These are phyloP conservation scores for Pandion haliaetus DNA, from an alignment of 2,113 vertebrate genomes.

Conservation along the genomic window DNA sequence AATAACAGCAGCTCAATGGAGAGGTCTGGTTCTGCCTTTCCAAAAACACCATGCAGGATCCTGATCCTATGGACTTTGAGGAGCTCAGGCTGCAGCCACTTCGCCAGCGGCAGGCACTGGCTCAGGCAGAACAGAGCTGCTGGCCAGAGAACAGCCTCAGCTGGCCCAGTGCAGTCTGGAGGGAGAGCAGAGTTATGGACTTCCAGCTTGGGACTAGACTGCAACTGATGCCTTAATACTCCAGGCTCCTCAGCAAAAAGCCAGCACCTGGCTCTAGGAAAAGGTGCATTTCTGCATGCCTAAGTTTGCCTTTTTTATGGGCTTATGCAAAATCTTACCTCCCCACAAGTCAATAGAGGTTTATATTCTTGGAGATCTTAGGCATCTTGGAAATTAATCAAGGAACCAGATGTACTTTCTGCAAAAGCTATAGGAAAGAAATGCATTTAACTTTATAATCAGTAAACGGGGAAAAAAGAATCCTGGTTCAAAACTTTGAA, in stretches of 20 bases:
- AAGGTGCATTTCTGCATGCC: background rate
- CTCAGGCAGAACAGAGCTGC: background rate
- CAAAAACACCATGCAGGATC: background rate
- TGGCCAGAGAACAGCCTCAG: background rate
- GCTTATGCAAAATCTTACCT: background rate
- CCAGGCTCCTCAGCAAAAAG: background rate
- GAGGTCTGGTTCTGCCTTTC: background rate
- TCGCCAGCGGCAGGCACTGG: background rate
- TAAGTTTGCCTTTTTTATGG: background rate
- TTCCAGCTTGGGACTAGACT: background rate
- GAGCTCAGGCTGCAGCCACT: background rate
- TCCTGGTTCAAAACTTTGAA: background rate
- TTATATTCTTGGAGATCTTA: background rate
- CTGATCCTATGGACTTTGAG: background rate
- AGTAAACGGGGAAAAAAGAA: background rate
- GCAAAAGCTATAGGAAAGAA: background rate
- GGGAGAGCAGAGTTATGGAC: background rate
- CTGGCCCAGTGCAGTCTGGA: background rate
- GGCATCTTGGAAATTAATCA: background rate
- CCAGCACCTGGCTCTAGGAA: background rate
- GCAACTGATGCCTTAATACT: background rate
- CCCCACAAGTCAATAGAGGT: background rate
- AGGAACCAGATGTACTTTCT: background rate
- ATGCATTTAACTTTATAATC: background rate
- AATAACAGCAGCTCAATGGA: background rate